These are phyloP conservation scores for Anabas testudineus DNA, from an alignment of 2,797 vertebrate genomes.

Conservation along the genomic window DNA sequence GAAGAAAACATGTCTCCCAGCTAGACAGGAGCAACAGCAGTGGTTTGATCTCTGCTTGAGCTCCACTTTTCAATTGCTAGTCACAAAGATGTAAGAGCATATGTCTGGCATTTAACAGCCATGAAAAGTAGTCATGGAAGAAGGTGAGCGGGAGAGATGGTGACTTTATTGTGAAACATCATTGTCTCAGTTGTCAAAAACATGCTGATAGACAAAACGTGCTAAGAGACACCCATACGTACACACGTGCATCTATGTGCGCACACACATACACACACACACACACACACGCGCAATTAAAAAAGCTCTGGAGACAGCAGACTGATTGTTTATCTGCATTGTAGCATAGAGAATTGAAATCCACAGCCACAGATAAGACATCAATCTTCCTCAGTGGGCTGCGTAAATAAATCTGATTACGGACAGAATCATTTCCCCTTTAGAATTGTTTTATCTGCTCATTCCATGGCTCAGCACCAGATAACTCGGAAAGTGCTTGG, in stretches of 20 bases:
- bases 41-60: constrained; percentile 82
- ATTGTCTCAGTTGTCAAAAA: constrained; percentile 63
- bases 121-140: constrained; percentile 71
- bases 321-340: constrained; percentile 83
- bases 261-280: background rate
- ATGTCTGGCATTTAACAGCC: constrained; percentile 81
- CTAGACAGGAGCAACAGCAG: constrained; percentile 64
- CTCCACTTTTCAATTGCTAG: constrained; percentile 76
- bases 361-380: constrained; percentile 84
- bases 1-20: constrained; percentile 66
- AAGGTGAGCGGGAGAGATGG: constrained; percentile 45
- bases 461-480: constrained; percentile 76
- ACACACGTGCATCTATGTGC: background rate
- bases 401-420: constrained; percentile 88
- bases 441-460: constrained; percentile 87
- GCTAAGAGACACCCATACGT: constrained; percentile 23
- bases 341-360: constrained; percentile 83
- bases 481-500: constrained; percentile 73
- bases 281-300: constrained; percentile 77
- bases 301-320: constrained; percentile 74
- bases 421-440: constrained; percentile 85
- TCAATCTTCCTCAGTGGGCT: constrained; percentile 85
- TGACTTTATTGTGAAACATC: constrained; percentile 52
- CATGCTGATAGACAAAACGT: constrained; percentile 57
- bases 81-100: constrained; percentile 77